A percentile compares a stretch with the other conserved stretches of the same genome.
These are phyloP conservation scores for Tringa solitaria DNA, from an alignment of 2,113 vertebrate genomes.

Conservation along the genomic window DNA sequence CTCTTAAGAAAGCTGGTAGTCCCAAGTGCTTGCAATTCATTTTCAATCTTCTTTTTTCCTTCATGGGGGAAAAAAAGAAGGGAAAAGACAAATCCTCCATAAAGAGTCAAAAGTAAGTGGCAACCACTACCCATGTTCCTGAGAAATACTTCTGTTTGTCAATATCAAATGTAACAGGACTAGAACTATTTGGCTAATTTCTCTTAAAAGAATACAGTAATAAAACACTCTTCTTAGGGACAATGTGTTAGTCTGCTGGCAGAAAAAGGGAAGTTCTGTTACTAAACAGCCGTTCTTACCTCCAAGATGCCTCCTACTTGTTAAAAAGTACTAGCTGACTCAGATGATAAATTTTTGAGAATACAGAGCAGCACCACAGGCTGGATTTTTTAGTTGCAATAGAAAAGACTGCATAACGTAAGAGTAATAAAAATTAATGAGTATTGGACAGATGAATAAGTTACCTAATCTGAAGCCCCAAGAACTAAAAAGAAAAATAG, in stretches of 20 bases:
- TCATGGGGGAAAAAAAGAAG: neutral
- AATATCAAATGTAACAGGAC: neutral
- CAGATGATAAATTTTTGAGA: neutral
- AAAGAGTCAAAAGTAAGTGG: neutral
- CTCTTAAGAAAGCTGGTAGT: neutral
- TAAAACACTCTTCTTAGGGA: neutral
- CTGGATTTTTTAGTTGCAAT: neutral
- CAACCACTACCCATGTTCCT: neutral
- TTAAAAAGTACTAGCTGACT: neutral
- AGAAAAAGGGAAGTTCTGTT: neutral
- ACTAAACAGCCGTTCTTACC: neutral
- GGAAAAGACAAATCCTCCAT: neutral
- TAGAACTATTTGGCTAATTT: neutral
- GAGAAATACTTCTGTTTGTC: neutral
- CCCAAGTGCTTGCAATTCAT: neutral
- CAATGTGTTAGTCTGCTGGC: neutral
- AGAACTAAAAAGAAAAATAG: neutral
- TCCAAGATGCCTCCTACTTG: neutral
- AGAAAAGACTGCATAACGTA: neutral
- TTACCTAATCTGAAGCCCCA: neutral
- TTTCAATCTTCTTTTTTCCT: neutral
- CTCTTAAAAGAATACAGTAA: neutral
- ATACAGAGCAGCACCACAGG: neutral
- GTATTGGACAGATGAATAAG: neutral
- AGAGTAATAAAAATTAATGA: neutral